These are phyloP conservation scores for Myopa tessellatipennis DNA, from an alignment of 2,888 invertebrate genomes.

Conservation along the genomic window DNA sequence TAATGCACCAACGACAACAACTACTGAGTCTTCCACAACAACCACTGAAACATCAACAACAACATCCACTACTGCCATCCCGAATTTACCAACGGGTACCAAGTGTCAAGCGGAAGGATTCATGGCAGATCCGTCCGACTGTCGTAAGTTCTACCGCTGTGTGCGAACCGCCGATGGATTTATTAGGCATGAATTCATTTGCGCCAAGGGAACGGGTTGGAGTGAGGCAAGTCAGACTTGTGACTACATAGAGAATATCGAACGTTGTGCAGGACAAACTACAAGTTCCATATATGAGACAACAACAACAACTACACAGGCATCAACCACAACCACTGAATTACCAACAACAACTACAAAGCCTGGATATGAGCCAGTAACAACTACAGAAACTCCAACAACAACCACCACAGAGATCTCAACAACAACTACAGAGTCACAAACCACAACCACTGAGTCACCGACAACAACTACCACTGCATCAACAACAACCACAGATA, in stretches of 20 bases:
- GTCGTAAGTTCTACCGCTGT: slow-evolving; percentile 77
- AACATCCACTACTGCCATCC: slow-evolving; percentile 42
- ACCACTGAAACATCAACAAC: neutral
- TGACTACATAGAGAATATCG: slow-evolving; percentile 51
- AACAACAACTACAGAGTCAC: slow-evolving; percentile 4
- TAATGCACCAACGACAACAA: slow-evolving; percentile 1
- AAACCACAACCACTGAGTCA: slow-evolving; percentile 16
- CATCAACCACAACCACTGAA: neutral
- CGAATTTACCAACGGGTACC: slow-evolving; percentile 57
- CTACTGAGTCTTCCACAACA: neutral
- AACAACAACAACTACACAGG: slow-evolving; percentile 36
- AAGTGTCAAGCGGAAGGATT: slow-evolving; percentile 68
- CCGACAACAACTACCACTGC: neutral
- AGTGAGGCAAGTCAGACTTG: slow-evolving; percentile 66
- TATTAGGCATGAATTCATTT: slow-evolving; percentile 70
- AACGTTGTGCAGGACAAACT: slow-evolving; percentile 54
- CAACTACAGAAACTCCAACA: neutral
- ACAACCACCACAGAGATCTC: slow-evolving; percentile 28
- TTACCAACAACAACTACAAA: neutral
- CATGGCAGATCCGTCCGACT: slow-evolving; percentile 69
- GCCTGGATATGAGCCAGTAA: neutral
- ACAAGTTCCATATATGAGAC: slow-evolving; percentile 43
- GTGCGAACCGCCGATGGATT: slow-evolving; percentile 73
- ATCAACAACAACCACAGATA: slow-evolving; percentile 36
- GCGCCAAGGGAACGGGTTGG: slow-evolving; percentile 77